Percentiles rank a stretch among this genome's conserved stretches.
phyloP scores from a whole-genome alignment of 2,888 invertebrate genomes.

The Thelaira solivaga region DNA sequence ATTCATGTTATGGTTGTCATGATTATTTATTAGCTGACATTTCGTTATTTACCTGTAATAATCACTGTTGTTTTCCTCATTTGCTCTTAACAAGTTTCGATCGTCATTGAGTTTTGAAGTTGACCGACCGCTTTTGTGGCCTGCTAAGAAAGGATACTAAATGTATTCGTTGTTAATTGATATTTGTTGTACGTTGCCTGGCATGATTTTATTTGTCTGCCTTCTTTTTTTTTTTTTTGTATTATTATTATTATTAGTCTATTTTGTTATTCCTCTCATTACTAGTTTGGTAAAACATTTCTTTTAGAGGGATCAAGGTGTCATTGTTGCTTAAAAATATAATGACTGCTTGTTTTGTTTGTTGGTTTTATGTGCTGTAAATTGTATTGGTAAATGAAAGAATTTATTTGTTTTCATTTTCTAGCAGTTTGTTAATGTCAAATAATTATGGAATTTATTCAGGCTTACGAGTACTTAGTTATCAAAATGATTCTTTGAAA shows the following conservation, averaged over 20 bases:
- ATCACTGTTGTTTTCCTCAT: constrained; percentile 30
- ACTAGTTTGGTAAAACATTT: too few relatives aligned
- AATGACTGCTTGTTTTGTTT: neutral
- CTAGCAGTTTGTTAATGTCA: too few relatives aligned
- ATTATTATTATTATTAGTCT: too few relatives aligned
- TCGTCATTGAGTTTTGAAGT: constrained; percentile 32
- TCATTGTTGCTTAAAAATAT: neutral
- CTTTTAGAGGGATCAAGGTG: too few relatives aligned
- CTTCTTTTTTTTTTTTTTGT: too few relatives aligned
- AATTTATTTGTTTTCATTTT: too few relatives aligned
- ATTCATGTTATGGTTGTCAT: constrained; percentile 34
- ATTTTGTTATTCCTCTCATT: too few relatives aligned
- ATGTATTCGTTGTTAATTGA: constrained; percentile 35
- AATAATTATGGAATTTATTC: too few relatives aligned
- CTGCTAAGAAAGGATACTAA: constrained; percentile 25
- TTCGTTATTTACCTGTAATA: constrained; percentile 34
- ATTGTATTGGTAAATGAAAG: too few relatives aligned
- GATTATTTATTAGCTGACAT: constrained; percentile 52
- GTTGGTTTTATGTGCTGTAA: neutral
- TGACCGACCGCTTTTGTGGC: constrained; percentile 32
- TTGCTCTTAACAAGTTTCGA: constrained; percentile 29
- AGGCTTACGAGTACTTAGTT: too few relatives aligned
- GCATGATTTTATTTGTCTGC: neutral
- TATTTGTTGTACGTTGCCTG: constrained; percentile 7
- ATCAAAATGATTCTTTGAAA: too few relatives aligned